Percentiles rank a stretch among this genome's conserved stretches.
phyloP scores from a whole-genome alignment of 2,888 invertebrate genomes.

The Apotomis betuletana region DNA sequence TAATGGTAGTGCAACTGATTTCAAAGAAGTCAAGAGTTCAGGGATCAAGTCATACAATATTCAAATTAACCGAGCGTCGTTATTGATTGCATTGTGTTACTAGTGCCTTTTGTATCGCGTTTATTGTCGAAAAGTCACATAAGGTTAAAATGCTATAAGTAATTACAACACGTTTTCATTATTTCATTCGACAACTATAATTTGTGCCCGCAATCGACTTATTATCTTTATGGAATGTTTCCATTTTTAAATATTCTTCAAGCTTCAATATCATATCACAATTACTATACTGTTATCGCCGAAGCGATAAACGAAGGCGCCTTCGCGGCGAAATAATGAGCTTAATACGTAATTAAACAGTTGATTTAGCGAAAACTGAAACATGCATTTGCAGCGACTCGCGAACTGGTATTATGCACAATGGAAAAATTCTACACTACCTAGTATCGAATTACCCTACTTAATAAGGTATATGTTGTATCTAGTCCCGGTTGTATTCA shows the following conservation, averaged over 20 bases:
- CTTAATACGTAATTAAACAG: constrained; percentile 9
- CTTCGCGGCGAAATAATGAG: constrained; percentile 8
- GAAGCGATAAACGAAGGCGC: constrained; percentile 23
- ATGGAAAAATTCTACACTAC: not conserved
- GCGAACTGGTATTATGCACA: not conserved
- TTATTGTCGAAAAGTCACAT: too few species aligned
- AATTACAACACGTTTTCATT: too few species aligned
- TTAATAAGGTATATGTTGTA: not conserved
- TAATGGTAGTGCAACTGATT: constrained; percentile 1
- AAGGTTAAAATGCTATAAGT: too few species aligned
- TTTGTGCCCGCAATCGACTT: not conserved
- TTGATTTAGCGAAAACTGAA: constrained; percentile 18
- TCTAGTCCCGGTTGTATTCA: not conserved
- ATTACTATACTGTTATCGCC: constrained; percentile 26
- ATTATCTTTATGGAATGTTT: constrained; percentile 16
- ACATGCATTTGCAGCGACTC: constrained; percentile 4
- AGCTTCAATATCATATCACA: constrained; percentile 12
- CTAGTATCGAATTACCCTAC: constrained; percentile 14
- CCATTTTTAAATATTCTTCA: not conserved
- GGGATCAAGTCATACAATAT: constrained; percentile 16
- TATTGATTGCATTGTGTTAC: constrained; percentile 19
- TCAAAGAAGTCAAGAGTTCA: constrained; percentile 16
- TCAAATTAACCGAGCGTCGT: constrained; percentile 19
- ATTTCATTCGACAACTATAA: not conserved
- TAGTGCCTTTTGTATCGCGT: not conserved